These are phyloP conservation scores for Zapornia atra DNA, from an alignment of 2,113 vertebrate genomes.

Conservation along the genomic window DNA sequence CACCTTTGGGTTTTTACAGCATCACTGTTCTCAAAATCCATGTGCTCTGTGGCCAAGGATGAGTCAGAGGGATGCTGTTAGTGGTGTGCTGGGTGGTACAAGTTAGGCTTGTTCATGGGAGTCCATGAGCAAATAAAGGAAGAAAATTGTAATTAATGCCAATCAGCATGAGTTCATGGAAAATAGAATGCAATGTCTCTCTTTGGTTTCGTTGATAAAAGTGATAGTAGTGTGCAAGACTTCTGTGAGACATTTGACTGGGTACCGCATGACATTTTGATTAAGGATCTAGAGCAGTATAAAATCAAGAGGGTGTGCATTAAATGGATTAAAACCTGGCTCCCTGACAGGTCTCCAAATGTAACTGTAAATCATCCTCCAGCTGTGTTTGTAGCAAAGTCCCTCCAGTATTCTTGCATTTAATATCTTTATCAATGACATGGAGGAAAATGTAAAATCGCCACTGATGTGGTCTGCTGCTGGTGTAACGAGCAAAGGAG, in stretches of 20 bases:
- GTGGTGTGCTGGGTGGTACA: neutral
- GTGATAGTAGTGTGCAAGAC: conserved; percentile 11
- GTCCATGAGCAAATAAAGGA: conserved; percentile 25
- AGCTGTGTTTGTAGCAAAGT: conserved; percentile 53
- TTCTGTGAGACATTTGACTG: conserved; percentile 29
- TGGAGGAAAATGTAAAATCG: conserved; percentile 41
- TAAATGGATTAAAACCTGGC: conserved; percentile 68
- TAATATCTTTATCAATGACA: conserved; percentile 60
- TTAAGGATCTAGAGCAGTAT: conserved; percentile 57
- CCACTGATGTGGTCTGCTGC: neutral
- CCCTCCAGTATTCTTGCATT: conserved; percentile 43
- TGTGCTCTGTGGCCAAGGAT: neutral
- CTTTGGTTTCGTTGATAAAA: conserved; percentile 42
- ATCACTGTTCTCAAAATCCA: neutral
- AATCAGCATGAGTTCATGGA: conserved; percentile 44
- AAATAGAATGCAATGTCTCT: conserved; percentile 42
- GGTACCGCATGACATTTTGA: conserved; percentile 58
- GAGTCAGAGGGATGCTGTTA: neutral
- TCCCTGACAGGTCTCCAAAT: conserved; percentile 64
- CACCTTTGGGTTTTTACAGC: neutral
- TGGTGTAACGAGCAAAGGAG: conserved; percentile 5
- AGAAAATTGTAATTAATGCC: conserved; percentile 44
- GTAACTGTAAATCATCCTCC: conserved; percentile 64
- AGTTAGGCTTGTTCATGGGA: neutral
- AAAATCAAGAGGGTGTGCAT: conserved; percentile 58